Conservation (phyloP, 2,113 vertebrate genomes). For the Bujurquina vittata region DNA sequence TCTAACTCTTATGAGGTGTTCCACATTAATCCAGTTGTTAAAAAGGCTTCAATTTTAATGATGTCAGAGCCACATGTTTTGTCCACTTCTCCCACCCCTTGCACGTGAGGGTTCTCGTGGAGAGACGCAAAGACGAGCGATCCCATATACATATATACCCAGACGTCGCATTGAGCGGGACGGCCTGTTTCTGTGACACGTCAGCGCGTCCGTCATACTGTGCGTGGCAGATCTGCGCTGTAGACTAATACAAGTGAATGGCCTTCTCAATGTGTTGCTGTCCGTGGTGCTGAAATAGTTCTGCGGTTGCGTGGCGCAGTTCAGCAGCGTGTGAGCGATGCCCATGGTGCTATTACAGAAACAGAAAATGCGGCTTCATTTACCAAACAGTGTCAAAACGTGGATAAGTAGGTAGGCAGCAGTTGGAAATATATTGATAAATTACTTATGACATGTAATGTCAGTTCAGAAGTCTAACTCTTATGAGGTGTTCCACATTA, state of each 20-base stretch:
- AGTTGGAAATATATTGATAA: not conserved
- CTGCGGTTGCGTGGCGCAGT: not conserved
- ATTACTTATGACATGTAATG: not conserved
- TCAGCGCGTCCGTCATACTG: too few relatives aligned
- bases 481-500: not conserved
- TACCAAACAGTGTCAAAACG: not conserved
- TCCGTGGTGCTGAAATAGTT: not conserved
- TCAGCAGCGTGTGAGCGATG: slow-evolving; percentile 4
- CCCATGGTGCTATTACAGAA: slow-evolving; percentile 39
- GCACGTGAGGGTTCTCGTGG: slow-evolving; percentile 33
- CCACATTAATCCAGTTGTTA: not conserved
- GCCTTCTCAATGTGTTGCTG: not conserved
- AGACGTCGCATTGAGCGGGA: too few relatives aligned
- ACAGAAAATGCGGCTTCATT: not conserved
- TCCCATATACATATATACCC: not conserved
- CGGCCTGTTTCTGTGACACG: too few relatives aligned
- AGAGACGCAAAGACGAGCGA: not conserved
- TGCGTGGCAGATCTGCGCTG: too few relatives aligned
- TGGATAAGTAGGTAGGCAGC: not conserved
- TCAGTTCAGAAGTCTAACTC: not conserved
- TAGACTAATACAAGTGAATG: too few relatives aligned
- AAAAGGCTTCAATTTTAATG: not conserved
- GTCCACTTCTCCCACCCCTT: not conserved
- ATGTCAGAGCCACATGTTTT: not conserved
- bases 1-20: not conserved